phyloP scores from a whole-genome alignment of 2,113 vertebrate genomes.

The Delphinapterus leucas region DNA sequence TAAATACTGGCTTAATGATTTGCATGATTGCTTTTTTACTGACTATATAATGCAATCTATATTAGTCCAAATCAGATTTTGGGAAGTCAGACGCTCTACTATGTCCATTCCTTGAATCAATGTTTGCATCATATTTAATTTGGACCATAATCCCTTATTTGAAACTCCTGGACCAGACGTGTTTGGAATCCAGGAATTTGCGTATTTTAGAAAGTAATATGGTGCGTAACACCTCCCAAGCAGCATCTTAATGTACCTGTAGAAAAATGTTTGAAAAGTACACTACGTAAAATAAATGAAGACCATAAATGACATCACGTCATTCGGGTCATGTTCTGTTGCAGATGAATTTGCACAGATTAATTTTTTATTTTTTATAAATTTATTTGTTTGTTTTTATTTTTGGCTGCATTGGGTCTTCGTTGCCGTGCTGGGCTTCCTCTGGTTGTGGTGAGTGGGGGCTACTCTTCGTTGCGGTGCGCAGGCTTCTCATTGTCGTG shows the following conservation, averaged over 20 bases:
- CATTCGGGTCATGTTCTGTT: background rate
- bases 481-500: too few species aligned
- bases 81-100: background rate
- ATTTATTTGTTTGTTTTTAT: too few species aligned
- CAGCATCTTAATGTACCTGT: background rate
- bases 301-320: background rate
- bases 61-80: background rate
- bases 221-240: background rate
- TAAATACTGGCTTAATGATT: background rate
- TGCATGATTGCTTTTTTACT: background rate
- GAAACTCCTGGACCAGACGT: background rate
- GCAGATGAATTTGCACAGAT: background rate
- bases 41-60: background rate
- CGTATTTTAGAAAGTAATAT: background rate
- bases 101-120: background rate
- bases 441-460: too few species aligned
- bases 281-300: background rate
- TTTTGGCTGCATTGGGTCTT: too few species aligned
- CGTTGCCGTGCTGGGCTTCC: too few species aligned
- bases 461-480: too few species aligned
- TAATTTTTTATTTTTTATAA: background rate
- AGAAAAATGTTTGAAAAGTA: background rate
- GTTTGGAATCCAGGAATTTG: background rate
- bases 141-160: background rate
- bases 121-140: background rate